These are phyloP conservation scores for Bombus impatiens DNA, from an alignment of 1,140 invertebrate species.

Conservation along the genomic window DNA sequence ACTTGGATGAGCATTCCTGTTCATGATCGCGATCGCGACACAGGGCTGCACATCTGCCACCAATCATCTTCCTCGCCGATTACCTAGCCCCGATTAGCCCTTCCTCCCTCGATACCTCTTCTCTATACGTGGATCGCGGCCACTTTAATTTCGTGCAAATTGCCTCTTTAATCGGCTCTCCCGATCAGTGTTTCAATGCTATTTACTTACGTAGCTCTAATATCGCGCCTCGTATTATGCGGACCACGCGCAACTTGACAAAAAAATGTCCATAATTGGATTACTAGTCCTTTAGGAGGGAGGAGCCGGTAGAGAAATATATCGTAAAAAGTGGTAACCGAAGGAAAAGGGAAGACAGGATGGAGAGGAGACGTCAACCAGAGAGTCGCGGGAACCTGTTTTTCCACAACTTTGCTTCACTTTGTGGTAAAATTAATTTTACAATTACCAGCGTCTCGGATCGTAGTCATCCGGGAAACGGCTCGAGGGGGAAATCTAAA, in stretches of 20 bases:
- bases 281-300: not conserved
- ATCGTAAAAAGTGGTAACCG: not conserved
- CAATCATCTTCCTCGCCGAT: slow-evolving; percentile 33
- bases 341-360: not conserved
- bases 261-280: slow-evolving; percentile 23
- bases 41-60: slow-evolving; percentile 27
- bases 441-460: slow-evolving; percentile 35
- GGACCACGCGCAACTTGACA: not conserved
- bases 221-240: slow-evolving; percentile 3
- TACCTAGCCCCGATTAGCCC: slow-evolving; percentile 10
- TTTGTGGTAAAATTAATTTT: slow-evolving; percentile 35
- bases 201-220: slow-evolving; percentile 4
- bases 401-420: not conserved
- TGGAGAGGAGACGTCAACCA: no score
- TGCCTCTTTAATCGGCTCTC: slow-evolving; percentile 22
- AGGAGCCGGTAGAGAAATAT: not conserved
- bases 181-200: not conserved
- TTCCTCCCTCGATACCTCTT: not conserved
- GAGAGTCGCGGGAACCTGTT: slow-evolving; percentile 15
- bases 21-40: slow-evolving; percentile 31
- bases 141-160: slow-evolving; percentile 50
- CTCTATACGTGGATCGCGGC: not conserved
- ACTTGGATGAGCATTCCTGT: not conserved
- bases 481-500: not conserved
- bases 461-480: slow-evolving; percentile 45